Conservation (phyloP, 2,888 invertebrate genomes). For the Dyspetes luteomarginatus region DNA sequence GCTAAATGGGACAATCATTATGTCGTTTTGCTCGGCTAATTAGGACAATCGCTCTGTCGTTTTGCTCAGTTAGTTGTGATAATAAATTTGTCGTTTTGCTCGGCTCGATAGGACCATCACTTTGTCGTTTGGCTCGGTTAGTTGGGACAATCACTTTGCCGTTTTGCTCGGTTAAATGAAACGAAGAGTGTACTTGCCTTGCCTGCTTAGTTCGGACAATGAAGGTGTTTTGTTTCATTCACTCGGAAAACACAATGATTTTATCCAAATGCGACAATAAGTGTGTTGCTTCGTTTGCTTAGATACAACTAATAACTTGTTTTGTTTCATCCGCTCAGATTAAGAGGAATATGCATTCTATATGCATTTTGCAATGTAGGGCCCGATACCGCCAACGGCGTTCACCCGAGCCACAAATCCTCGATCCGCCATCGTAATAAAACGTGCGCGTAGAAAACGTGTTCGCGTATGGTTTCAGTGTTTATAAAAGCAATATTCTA, state of each 20-base stretch:
- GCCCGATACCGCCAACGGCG: background rate
- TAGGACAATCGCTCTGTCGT: too few species aligned
- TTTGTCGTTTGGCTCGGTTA: background rate
- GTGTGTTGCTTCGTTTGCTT: background rate
- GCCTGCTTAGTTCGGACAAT: too few species aligned
- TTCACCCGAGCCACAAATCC: slow-evolving; percentile 22
- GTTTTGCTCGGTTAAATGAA: background rate
- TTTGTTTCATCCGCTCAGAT: too few species aligned
- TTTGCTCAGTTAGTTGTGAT: background rate
- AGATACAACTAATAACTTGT: too few species aligned
- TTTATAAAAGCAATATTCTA: slow-evolving; percentile 43
- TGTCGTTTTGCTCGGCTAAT: too few species aligned
- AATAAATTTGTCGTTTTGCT: background rate
- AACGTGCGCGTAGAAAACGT: slow-evolving; percentile 18
- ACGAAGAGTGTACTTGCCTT: background rate
- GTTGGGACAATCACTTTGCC: background rate
- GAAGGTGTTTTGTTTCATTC: background rate
- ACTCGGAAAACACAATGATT: background rate
- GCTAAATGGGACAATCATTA: too few species aligned
- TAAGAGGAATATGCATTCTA: background rate
- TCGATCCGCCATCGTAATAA: slow-evolving; percentile 42
- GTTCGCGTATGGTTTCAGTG: slow-evolving; percentile 20
- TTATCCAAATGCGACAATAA: background rate
- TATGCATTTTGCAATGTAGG: too few species aligned
- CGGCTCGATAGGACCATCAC: background rate